Conservation (phyloP, 1,140 invertebrate species). For the Euschistus heros region DNA sequence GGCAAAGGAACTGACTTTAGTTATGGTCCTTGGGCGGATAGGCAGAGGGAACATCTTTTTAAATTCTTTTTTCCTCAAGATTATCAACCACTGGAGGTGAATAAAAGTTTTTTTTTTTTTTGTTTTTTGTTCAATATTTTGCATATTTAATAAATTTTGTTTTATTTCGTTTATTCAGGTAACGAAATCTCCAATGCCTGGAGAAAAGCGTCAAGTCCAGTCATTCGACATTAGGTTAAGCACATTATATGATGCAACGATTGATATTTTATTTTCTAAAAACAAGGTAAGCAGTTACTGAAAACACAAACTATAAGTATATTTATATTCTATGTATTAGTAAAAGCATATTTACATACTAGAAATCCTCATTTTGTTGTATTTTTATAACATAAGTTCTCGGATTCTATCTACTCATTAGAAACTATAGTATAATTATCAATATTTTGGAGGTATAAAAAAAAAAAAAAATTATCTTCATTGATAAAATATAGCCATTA, state of each 20-base stretch:
- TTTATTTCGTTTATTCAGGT: constrained; percentile 37
- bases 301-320: not conserved
- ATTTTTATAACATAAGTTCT: not conserved
- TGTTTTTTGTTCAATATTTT: too few relatives aligned
- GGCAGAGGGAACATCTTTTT: constrained; percentile 88
- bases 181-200: constrained; percentile 66
- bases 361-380: too few relatives aligned
- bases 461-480: too few relatives aligned
- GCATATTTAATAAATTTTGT: not conserved
- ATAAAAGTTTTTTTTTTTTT: not conserved
- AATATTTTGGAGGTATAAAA: too few relatives aligned
- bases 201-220: constrained; percentile 76
- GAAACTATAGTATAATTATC: too few relatives aligned
- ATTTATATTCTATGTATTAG: constrained; percentile 13
- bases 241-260: constrained; percentile 81
- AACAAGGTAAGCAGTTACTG: constrained; percentile 49
- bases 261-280: constrained; percentile 93
- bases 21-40: constrained; percentile 96
- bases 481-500: too few relatives aligned
- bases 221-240: constrained; percentile 87
- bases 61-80: constrained; percentile 94
- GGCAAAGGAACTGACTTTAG: constrained; percentile 95
- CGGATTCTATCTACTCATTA: too few relatives aligned
- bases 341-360: not conserved
- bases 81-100: constrained; percentile 33